These are phyloP conservation scores for Notarius lentiginosus DNA, from an alignment of 2,113 vertebrate species.

Conservation along the genomic window DNA sequence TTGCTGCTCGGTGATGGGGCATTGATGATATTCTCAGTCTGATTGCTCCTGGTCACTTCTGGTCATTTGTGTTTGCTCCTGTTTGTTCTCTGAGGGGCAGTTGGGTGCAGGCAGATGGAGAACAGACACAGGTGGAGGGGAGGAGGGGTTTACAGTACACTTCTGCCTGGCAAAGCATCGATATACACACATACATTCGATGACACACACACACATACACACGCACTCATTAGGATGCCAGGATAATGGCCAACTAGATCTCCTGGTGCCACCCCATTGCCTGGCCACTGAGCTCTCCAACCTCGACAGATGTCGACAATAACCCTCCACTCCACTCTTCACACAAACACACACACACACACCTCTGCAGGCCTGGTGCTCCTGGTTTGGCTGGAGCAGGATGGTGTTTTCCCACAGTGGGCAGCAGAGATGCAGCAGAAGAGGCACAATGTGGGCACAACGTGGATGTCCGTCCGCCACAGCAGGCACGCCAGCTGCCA, in stretches of 20 bases:
- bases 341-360: constrained; percentile 60
- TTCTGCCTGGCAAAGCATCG: constrained; percentile 93
- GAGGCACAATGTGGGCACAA: constrained; percentile 27
- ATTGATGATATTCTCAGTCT: constrained; percentile 44
- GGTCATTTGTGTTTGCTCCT: constrained; percentile 83
- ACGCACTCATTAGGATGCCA: constrained; percentile 92
- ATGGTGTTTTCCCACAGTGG: constrained; percentile 40
- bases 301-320: constrained; percentile 98
- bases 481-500: constrained; percentile 30
- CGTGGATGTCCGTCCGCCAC: constrained; percentile 1
- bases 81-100: constrained; percentile 88
- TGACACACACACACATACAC: constrained; percentile 55
- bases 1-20: constrained; percentile 45
- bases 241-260: constrained; percentile 99
- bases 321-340: constrained; percentile 77
- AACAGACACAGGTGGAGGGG: constrained; percentile 79
- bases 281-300: constrained; percentile 98
- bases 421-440: constrained; percentile 4
- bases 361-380: constrained; percentile 41
- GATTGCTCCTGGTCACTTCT: constrained; percentile 48
- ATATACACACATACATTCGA: constrained; percentile 71
- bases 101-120: constrained; percentile 96
- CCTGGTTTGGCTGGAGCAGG: constrained; percentile 19
- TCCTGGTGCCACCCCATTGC: constrained; percentile 98
- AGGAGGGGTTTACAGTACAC: constrained; percentile 79